phyloP scores from a whole-genome alignment of 2,113 vertebrate genomes.

The Diadophis punctatus region DNA sequence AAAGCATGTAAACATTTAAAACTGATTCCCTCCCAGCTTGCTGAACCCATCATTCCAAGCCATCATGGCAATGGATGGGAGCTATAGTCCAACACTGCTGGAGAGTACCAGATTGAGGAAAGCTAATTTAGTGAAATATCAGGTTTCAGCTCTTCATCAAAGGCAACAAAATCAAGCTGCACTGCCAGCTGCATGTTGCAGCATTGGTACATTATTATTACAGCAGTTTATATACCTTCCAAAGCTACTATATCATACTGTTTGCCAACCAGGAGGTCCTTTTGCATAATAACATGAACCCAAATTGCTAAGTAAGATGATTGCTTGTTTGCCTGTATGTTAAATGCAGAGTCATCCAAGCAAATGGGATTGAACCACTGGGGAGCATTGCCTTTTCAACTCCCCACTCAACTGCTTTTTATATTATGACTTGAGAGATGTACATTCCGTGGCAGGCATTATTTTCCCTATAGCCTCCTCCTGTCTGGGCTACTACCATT shows the following conservation, averaged over 20 bases:
- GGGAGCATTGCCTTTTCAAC: neutral
- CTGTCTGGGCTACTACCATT: neutral
- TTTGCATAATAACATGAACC: neutral
- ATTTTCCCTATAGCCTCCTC: neutral
- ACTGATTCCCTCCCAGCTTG: neutral
- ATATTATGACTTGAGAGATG: neutral
- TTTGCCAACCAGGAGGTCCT: neutral
- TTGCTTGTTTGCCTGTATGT: neutral
- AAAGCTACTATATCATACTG: fast-evolving
- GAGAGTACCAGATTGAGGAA: neutral
- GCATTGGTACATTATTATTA: fast-evolving
- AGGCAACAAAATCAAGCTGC: neutral
- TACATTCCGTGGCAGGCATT: neutral
- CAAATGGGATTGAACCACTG: neutral
- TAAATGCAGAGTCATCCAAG: neutral
- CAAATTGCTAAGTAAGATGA: neutral
- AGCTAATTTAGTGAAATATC: neutral
- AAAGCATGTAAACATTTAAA: neutral
- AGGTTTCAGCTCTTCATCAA: neutral
- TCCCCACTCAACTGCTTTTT: neutral
- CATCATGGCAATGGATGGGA: neutral
- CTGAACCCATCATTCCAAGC: neutral
- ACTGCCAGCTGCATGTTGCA: neutral
- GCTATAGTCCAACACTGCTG: neutral
- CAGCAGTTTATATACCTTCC: neutral